Evolutionary conservation across 2,888 invertebrate species (phyloP), one percentile per base, ranked within the genome.

Genomic region (Helleia helle): DNA sequence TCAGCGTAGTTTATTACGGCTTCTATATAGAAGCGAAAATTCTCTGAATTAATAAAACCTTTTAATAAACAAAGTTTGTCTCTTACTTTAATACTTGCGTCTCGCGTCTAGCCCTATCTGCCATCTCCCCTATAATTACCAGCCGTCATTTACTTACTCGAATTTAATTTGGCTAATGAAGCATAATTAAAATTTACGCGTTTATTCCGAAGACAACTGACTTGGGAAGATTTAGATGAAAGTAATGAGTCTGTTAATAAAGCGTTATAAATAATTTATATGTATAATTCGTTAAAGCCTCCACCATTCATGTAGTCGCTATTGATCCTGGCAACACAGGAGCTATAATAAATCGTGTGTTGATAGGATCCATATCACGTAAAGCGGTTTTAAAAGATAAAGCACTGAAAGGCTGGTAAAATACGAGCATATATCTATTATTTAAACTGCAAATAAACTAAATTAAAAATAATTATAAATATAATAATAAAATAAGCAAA

Each of bases 141-240:
- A 58, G 62, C 68, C 74, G 75, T 79, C 80, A 76, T 77, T 80
- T 83, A 79, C 71, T 59, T 64, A 64, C 79, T 75, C 65, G 72
- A 81, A 80, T 84, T 81, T 81, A 83, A 84, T 83, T 81, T 73
- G 75, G 71, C 71, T 83, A 83, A 84, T 84, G 84, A 84, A 81
- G 77, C 71, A 64, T 83, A 77, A 84, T 84, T 84, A 84, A 81
- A 83, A 81, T 77, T 77, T 80, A 71, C 71, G 71, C 76, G 70
- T 71, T 74, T 76, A 71, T 71, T 72, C 66, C 62, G 50, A 59
- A 68, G 67, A 69, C 54, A 39, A 31, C 17, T 67, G 68, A 67
- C 58, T 65, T 41, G 45, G 42, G 49, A 46, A 39, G 41, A 39
- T 39, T 38, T 38, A 37, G 44, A 45, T 42, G 41, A 30, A 29